Evolutionary conservation across 2,888 invertebrate genomes (phyloP), one percentile per base, ranked within the genome.

Genomic region (Pyrocoelia pectoralis): DNA sequence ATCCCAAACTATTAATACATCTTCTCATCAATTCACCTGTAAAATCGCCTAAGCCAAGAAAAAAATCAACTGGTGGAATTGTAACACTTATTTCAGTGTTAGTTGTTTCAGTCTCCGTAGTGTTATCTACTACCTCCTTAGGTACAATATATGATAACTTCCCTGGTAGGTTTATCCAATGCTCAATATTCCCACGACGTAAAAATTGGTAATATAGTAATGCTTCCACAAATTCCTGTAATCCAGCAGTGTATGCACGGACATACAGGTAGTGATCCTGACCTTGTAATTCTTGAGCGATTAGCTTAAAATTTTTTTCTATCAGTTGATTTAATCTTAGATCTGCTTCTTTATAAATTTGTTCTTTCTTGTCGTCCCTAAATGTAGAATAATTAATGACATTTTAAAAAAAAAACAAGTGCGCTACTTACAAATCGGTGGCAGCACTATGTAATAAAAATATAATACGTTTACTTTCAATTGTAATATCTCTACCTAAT

Each of bases 1-100:
- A 86, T 0, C 92, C 89, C 58, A 95, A 85, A 71, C 90, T 90
- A 76, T 92, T 93, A 5, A 97, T 93, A 56, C 94, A 93, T 70
- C 90, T 87, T 52, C 96, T 85, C 96, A 97, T 97, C 43, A 96
- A 79, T 79, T 97, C 97, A 0, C 96, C 96, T 0, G 94, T 94
- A 19, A 95, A 83, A 81, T 97, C 96, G 0, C 91, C 91, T 29
- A 96, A 80, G 0, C 96, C 96, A 40, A 96, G 81, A 75, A 96
- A 82, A 70, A 84, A 89, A 66, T 89, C 89, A 29, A 75, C 76
- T 0, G 84, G 83, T 10, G 82, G 80, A 54, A 85, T 73, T 13
- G 81, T 69, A 17, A 83, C 65, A 29, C 43, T 56, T 28, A 74
- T 57, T 48, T 71, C 61, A 12, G 58, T 62, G 1, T 28, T 60